A percentile compares a stretch with the other conserved stretches of the same genome.
These are phyloP conservation scores for Nomia melanderi DNA, from an alignment of 1,140 invertebrate genomes.

Conservation along the genomic window DNA sequence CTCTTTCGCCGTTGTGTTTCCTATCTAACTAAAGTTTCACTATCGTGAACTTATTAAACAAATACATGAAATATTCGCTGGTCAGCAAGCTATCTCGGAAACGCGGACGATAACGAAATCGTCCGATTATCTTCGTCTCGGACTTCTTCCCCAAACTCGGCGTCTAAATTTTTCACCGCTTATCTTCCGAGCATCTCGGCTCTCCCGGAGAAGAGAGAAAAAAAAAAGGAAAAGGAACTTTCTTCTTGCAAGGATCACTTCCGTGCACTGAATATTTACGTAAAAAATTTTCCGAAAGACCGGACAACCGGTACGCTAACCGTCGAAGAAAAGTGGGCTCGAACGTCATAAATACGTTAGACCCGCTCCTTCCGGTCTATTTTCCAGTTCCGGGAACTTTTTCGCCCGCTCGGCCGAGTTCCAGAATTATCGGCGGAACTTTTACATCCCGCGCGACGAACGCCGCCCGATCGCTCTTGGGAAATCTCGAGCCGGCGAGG, in stretches of 20 bases:
- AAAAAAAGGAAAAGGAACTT: background rate
- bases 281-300: conserved; percentile 9
- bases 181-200: too few species aligned
- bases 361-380: conserved; percentile 6
- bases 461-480: conserved; percentile 48
- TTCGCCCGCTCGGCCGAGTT: conserved; percentile 14
- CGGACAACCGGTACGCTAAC: background rate
- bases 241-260: background rate
- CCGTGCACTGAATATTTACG: conserved; percentile 5
- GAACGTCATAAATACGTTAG: conserved; percentile 55
- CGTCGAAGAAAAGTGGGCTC: background rate
- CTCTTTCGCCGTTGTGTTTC: too few species aligned
- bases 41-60: too few species aligned
- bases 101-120: too few species aligned
- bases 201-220: too few species aligned
- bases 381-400: conserved; percentile 12
- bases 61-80: too few species aligned
- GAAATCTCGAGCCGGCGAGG: conserved; percentile 48
- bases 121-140: too few species aligned
- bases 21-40: too few species aligned
- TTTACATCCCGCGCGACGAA: conserved; percentile 38
- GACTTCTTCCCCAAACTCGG: too few species aligned
- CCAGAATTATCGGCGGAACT: conserved; percentile 55
- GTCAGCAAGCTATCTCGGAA: too few species aligned
- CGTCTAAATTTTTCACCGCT: too few species aligned